Evolutionary conservation across 2,888 invertebrate species (phyloP), one percentile per base, ranked within the genome.

Genomic region (Nephrotoma appendiculata): DNA sequence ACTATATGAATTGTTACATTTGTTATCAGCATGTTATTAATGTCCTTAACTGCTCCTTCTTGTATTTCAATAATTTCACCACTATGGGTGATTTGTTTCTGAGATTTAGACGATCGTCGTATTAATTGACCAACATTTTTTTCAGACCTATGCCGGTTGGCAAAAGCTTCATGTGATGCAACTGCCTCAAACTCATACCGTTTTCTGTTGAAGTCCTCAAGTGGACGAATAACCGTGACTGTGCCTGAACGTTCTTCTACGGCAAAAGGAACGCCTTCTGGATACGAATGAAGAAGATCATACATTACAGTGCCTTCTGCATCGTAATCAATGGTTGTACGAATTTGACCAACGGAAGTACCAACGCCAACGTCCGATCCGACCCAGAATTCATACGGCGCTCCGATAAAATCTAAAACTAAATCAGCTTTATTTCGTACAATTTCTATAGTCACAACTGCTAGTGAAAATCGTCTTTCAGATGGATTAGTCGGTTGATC

Each of bases 221-320:
- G 91, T 87, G 95, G 94, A 45, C 96, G 94, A 87, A 97, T 95
- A 0, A 98, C 96, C 1, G 96, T 97, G 85, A 98, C 96, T 0
- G 96, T 96, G 5, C 98, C 98, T 2, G 96, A 96, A 87, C 95
- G 93, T 90, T 97, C 97, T 92, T 97, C 97, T 41, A 98, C 96
- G 4, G 96, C 97, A 91, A 98, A 97, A 5, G 98, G 98, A n/a
- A 97, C 97, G 94, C 96, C 97, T 92, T 97, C 97, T 89, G 96
- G 95, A 90, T 97, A 97, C 88, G 96, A 95, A 90, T 97, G 97
- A 86, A 97, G 91, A 4, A 97, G 92, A 91, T 97, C 97, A 89
- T 96, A 97, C 88, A 96, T 93, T 1, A 92, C 90, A 71, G 91
- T 93, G 86, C 94, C 94, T 88, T 93, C 94, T 86, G 93, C 94